phyloP scores from a whole-genome alignment of 2,797 vertebrate species.

The Melanotaenia maccullochi region DNA sequence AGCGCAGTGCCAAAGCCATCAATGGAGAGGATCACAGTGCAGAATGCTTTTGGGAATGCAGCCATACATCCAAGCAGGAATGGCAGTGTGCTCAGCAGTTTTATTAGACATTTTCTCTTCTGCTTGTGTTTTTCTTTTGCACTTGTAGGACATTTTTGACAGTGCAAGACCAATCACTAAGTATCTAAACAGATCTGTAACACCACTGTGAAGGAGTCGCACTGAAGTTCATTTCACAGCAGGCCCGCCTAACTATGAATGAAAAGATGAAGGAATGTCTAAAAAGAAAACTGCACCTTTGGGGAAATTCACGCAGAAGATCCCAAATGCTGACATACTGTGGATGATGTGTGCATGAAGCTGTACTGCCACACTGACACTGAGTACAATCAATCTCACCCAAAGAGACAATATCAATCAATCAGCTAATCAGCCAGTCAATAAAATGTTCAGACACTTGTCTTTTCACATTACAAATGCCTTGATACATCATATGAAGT shows the following conservation, averaged over 20 bases:
- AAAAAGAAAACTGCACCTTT: constrained; percentile 61
- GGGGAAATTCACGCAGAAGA: constrained; percentile 51
- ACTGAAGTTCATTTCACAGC: constrained; percentile 36
- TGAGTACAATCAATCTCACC: constrained; percentile 72
- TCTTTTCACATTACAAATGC: constrained; percentile 71
- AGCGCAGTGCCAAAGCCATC: constrained; percentile 74
- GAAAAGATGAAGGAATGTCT: constrained; percentile 72
- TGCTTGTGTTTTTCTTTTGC: constrained; percentile 52
- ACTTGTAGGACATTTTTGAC: constrained; percentile 54
- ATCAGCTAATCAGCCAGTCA: constrained; percentile 35
- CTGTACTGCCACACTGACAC: constrained; percentile 62
- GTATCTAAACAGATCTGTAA: constrained; percentile 48
- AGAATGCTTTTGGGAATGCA: constrained; percentile 60
- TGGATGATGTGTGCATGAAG: constrained; percentile 68
- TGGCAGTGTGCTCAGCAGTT: constrained; percentile 33
- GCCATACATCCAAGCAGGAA: constrained; percentile 54
- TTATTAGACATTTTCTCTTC: constrained; percentile 27
- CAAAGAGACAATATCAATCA: constrained; percentile 61
- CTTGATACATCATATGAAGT: constrained; percentile 67
- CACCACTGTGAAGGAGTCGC: constrained; percentile 64
- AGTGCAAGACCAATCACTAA: constrained; percentile 53
- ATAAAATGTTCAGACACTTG: constrained; percentile 40
- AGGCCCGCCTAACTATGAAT: constrained; percentile 64
- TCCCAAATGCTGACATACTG: constrained; percentile 61
- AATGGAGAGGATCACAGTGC: constrained; percentile 54